phyloP scores from a whole-genome alignment of 2,797 vertebrate genomes.

The Falco naumanni region DNA sequence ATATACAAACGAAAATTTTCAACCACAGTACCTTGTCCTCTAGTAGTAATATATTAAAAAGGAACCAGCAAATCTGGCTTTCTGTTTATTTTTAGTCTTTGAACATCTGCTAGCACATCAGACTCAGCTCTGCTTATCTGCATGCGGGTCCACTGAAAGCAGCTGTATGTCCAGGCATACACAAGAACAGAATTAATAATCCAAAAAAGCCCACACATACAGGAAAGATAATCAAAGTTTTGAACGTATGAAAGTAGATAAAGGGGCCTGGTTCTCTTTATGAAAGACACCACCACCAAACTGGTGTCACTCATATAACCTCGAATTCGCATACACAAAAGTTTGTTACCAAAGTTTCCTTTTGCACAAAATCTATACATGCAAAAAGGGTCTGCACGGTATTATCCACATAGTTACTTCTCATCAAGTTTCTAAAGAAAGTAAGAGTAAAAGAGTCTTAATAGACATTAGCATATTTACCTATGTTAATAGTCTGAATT shows the following conservation, averaged over 20 bases:
- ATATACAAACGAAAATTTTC: background rate
- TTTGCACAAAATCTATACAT: background rate
- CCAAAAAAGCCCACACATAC: background rate
- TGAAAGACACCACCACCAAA: background rate
- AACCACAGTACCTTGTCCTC: background rate
- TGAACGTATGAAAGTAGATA: background rate
- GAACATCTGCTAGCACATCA: background rate
- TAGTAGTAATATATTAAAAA: background rate
- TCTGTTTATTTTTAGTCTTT: background rate
- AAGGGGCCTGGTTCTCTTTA: background rate
- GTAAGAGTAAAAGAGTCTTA: background rate
- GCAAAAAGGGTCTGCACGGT: background rate
- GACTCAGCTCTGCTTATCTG: background rate
- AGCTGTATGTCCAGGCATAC: background rate
- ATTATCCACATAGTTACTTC: background rate
- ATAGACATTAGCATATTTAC: background rate
- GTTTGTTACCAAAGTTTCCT: background rate
- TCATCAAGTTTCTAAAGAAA: background rate
- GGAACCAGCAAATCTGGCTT: background rate
- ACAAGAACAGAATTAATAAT: background rate
- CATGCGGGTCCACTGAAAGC: background rate
- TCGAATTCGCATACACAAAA: background rate
- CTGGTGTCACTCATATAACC: background rate
- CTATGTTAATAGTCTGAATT: background rate
- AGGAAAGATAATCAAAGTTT: background rate